Conservation (phyloP, 2,888 invertebrate species). For the Bugulina stolonifera region DNA sequence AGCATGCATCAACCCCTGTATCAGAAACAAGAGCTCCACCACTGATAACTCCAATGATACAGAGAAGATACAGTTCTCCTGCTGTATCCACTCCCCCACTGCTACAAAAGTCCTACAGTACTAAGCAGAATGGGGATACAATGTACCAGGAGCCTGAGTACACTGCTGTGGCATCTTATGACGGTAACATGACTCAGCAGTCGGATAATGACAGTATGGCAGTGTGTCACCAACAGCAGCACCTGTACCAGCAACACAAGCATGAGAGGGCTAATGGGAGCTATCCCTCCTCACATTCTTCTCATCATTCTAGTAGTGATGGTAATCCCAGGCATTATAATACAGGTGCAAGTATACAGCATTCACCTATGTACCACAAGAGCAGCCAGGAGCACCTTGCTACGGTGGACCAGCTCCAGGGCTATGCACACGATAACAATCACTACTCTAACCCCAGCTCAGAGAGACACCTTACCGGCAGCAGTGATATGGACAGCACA, state of each 20-base stretch:
- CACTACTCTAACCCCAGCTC: not conserved
- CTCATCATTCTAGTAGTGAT: not conserved
- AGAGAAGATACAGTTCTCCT: not conserved
- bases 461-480: constrained; percentile 18
- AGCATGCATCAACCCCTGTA: constrained; percentile 17
- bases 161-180: not conserved
- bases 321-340: no score
- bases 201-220: not conserved
- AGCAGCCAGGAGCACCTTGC: not conserved
- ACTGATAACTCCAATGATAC: constrained; percentile 9
- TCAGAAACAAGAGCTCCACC: constrained; percentile 14
- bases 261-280: not conserved
- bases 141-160: constrained; percentile 1
- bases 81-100: not conserved
- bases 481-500: constrained; percentile 13
- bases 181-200: not conserved
- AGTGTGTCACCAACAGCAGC: not conserved
- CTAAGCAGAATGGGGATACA: not conserved
- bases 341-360: not conserved
- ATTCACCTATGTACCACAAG: not conserved
- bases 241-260: not conserved
- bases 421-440: not conserved
- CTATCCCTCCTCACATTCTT: constrained; percentile 6
- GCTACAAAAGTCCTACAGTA: not conserved
- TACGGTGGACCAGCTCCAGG: not conserved